Conservation (phyloP, 2,113 vertebrate genomes). For the Hemicordylus capensis region DNA sequence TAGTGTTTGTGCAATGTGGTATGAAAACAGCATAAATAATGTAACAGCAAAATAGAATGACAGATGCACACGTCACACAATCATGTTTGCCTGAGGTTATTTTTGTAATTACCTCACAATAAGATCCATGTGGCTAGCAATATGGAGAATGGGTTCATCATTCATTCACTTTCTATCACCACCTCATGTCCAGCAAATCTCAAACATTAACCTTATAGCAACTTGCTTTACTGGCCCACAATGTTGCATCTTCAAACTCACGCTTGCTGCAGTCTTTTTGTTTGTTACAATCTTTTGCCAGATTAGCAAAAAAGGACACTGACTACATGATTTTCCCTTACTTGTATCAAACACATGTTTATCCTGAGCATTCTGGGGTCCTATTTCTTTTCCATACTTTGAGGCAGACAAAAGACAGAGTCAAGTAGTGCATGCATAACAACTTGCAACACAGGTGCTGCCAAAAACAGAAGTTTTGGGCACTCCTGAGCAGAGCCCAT, state of each 20-base stretch:
- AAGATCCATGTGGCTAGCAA: not conserved
- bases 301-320: not conserved
- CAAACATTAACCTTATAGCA: not conserved
- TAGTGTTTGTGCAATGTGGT: not conserved
- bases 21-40: not conserved
- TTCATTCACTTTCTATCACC: not conserved
- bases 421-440: not conserved
- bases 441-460: not conserved
- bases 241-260: too few relatives aligned
- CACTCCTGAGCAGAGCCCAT: not conserved
- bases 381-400: not conserved
- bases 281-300: not conserved
- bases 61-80: not conserved
- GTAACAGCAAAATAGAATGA: not conserved
- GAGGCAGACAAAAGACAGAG: not conserved
- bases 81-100: not conserved
- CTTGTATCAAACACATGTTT: not conserved
- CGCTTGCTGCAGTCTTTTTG: not conserved
- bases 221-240: not conserved
- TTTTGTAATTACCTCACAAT: not conserved
- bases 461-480: not conserved
- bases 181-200: not conserved
- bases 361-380: not conserved
- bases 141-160: not conserved
- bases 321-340: not conserved